These are phyloP conservation scores for Rhinolophus sinicus DNA, from an alignment of 2,113 vertebrate species.

Conservation along the genomic window DNA sequence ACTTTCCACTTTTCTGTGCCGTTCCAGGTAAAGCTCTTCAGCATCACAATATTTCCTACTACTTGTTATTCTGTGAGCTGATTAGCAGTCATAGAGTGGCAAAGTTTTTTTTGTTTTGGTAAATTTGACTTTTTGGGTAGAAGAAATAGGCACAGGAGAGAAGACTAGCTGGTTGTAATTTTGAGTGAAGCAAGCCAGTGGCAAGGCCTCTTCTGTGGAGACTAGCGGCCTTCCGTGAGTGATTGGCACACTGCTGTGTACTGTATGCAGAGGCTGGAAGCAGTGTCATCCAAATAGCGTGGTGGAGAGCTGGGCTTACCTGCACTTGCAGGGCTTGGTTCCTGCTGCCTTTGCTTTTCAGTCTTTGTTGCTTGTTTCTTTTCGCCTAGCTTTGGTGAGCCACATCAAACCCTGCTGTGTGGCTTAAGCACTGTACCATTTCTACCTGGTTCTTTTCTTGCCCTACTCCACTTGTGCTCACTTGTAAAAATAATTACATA, in stretches of 20 bases:
- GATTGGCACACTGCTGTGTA: neutral
- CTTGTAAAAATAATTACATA: neutral
- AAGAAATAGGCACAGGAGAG: neutral
- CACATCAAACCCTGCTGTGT: neutral
- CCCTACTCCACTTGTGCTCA: neutral
- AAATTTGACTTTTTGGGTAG: neutral
- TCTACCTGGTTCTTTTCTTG: neutral
- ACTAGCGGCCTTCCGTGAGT: neutral
- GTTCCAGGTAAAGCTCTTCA: neutral
- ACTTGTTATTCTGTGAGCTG: neutral
- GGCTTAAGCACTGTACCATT: neutral
- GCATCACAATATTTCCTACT: neutral
- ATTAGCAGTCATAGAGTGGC: neutral
- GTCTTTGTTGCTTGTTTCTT: constrained; percentile 25
- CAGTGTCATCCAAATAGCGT: neutral
- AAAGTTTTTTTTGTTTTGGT: neutral
- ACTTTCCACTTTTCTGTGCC: neutral
- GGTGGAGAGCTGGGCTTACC: neutral
- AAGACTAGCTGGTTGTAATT: neutral
- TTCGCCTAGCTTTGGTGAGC: neutral
- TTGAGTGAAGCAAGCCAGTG: constrained; percentile 10
- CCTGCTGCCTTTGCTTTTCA: constrained; percentile 46
- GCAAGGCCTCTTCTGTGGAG: constrained; percentile 29
- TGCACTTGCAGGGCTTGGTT: neutral
- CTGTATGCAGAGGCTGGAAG: neutral